phyloP scores from a whole-genome alignment of 2,888 invertebrate species.

The Frankliniella fusca region DNA sequence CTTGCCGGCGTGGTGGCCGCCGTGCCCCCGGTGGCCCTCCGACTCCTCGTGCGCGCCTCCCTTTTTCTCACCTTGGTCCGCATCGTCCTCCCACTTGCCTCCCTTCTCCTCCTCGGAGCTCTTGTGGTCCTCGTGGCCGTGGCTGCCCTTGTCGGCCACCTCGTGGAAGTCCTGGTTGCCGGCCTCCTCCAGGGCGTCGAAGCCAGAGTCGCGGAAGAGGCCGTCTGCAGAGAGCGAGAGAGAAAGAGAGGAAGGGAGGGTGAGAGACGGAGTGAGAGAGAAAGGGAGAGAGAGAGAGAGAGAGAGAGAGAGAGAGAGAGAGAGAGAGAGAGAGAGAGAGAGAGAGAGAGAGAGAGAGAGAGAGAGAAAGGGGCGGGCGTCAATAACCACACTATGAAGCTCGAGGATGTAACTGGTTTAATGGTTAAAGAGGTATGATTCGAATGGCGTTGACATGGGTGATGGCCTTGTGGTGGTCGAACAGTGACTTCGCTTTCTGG shows the following conservation, averaged over 20 bases:
- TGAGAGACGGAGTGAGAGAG: too few species aligned
- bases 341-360: not conserved
- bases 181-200: conserved; percentile 18
- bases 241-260: too few species aligned
- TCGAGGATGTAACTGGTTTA: too few species aligned
- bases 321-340: not conserved
- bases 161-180: conserved; percentile 21
- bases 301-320: too few species aligned
- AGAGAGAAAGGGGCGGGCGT: too few species aligned
- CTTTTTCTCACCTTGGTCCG: conserved; percentile 18
- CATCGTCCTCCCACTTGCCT: conserved; percentile 4
- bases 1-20: not conserved
- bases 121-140: conserved; percentile 14
- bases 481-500: too few species aligned
- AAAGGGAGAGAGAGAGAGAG: too few species aligned
- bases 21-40: not conserved
- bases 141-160: conserved; percentile 1
- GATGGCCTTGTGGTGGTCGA: too few species aligned
- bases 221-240: not conserved
- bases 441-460: too few species aligned
- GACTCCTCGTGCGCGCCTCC: not conserved
- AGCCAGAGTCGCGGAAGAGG: conserved; percentile 14
- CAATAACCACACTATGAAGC: too few species aligned
- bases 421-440: too few species aligned
- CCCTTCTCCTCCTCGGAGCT: not conserved